These are phyloP conservation scores for Macrotus californicus DNA, from an alignment of 2,113 vertebrate species.

Conservation along the genomic window DNA sequence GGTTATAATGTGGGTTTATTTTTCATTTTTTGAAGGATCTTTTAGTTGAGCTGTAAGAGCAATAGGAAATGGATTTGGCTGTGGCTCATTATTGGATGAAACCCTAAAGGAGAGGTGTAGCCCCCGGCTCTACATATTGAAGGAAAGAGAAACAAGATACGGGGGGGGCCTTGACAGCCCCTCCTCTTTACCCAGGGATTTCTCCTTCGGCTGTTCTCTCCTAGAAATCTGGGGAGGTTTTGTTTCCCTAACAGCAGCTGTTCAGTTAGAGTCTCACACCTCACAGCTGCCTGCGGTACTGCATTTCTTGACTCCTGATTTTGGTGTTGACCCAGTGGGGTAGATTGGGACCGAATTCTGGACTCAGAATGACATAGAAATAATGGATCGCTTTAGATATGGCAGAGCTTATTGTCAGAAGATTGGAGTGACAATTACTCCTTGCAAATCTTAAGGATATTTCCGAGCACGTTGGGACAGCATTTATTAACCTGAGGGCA, in stretches of 20 bases:
- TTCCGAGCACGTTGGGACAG: neutral
- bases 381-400: neutral
- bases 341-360: neutral
- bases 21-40: neutral
- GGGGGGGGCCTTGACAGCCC: neutral
- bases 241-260: neutral
- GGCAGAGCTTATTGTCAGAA: neutral
- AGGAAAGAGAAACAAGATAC: neutral
- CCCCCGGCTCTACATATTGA: neutral
- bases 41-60: neutral
- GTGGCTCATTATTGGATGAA: neutral
- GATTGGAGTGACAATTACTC: neutral
- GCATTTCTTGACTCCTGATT: neutral
- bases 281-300: neutral
- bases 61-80: neutral
- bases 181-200: neutral
- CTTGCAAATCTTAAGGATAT: neutral
- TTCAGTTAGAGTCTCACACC: neutral
- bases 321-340: neutral
- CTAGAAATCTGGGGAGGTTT: neutral
- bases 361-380: neutral
- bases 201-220: neutral
- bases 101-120: neutral
- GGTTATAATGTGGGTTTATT: neutral
- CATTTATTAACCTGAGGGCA: neutral